Evolutionary conservation across 1,140 invertebrate genomes (phyloP), one percentile per base, ranked within the genome.

Genomic region (Ceratina japonica): DNA sequence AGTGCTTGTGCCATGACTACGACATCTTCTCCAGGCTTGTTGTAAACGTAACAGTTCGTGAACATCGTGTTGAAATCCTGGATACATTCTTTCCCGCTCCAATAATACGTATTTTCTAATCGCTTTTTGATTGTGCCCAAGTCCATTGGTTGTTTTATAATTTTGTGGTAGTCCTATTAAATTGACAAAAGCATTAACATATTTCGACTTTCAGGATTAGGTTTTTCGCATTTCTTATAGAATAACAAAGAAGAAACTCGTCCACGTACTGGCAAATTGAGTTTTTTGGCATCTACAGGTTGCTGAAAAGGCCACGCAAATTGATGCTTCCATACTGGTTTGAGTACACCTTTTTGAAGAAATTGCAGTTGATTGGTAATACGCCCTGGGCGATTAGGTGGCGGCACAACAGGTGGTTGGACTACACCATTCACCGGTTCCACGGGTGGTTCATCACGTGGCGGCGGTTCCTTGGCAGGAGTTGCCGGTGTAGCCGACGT

Each of bases 61-160:
- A 99, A 99, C 97, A 99, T 98, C 10, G 97, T 98, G 92, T 99
- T 99, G 92, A 99, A 99, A 92, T 99, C 99, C 88, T 98, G 96
- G 79, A 99, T 98, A 92, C 98, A 99, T 94, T 99, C 98, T 93
- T 97, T 96, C 51, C 98, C 97, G 87, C 96, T 97, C 95, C 96
- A 98, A 91, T 99, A 99, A 90, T 98, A 99, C 89, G 97, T 97
- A 92, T 98, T 98, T 91, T 99, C 98, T 83, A 99, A 93, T 58
- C 98, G 95, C 92, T 99, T 99, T 92, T 99, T 99, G 82, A 99
- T 98, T 80, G 98, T 99, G 64, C 97, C 98, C 91, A 99, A 94
- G 93, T 99, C 99, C 99, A 99, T 99, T 71, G 97, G 97, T 87
- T 95, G 93, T 89, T 95, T 96, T 82, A 99, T 99, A 84, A 99